Evolutionary conservation across 2,797 vertebrate genomes (phyloP).

Genomic region (Jordanella pulchra): DNA sequence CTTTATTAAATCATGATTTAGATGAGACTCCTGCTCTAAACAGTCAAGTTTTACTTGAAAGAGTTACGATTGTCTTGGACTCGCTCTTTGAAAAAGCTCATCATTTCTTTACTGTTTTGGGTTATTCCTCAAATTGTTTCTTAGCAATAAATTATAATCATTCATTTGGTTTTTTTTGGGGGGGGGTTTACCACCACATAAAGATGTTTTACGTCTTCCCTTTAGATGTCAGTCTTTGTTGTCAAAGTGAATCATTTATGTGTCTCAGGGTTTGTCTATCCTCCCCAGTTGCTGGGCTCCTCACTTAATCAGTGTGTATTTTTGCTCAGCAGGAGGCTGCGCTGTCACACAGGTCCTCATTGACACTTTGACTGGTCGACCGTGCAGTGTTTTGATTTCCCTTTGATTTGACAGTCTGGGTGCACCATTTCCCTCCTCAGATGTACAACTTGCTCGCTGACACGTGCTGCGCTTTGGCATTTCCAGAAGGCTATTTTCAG

Average conservation of each 20-base stretch:
- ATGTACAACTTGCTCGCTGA: constrained; percentile 52
- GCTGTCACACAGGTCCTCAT: constrained; percentile 49
- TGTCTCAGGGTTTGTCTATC: constrained; percentile 28
- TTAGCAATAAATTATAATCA: not conserved
- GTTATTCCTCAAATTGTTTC: not conserved
- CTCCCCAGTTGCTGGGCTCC: constrained; percentile 28
- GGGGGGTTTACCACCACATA: constrained; percentile 2
- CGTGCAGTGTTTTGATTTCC: constrained; percentile 64
- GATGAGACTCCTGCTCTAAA: no score
- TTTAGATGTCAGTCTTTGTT: constrained; percentile 14
- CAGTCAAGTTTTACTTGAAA: no score
- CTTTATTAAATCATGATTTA: no score
- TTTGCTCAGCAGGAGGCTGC: constrained; percentile 39
- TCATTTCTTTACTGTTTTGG: not conserved
- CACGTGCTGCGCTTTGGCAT: constrained; percentile 38
- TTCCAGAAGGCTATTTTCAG: constrained; percentile 49
- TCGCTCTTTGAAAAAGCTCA: no score
- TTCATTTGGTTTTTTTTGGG: not conserved
- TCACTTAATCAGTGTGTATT: constrained; percentile 44
- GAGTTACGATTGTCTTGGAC: not conserved
- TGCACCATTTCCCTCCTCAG: not conserved
- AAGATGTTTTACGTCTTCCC: constrained; percentile 29
- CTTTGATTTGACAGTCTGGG: constrained; percentile 63
- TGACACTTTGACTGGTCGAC: constrained; percentile 61
- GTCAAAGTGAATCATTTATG: constrained; percentile 23